phyloP scores from a whole-genome alignment of 2,797 vertebrate genomes.

The Scomberomorus guttatus region DNA sequence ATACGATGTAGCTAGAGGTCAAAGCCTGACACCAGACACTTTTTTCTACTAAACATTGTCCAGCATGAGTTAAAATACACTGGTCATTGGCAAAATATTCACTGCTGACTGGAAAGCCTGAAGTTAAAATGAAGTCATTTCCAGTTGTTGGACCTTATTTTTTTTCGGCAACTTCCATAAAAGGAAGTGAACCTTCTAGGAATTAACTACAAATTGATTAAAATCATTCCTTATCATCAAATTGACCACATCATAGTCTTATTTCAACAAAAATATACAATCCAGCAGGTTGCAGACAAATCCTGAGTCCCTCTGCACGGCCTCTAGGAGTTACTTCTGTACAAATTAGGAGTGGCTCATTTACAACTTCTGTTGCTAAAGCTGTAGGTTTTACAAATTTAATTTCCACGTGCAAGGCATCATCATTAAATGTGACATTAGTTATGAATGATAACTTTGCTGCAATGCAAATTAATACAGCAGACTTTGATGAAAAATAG shows the following conservation, averaged over 20 bases:
- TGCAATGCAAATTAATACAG: background rate
- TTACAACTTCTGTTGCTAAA: too few relatives aligned
- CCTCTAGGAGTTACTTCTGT: background rate
- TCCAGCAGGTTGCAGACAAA: too few relatives aligned
- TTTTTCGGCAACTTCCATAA: background rate
- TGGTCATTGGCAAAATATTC: background rate
- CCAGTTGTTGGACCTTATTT: background rate
- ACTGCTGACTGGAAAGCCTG: background rate
- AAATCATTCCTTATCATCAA: background rate
- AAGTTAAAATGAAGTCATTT: background rate
- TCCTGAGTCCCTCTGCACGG: too few relatives aligned
- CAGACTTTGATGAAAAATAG: too few relatives aligned
- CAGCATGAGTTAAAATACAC: background rate
- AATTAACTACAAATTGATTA: background rate
- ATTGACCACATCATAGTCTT: too few relatives aligned
- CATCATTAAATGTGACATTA: background rate
- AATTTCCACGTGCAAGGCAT: background rate
- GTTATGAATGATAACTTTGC: background rate
- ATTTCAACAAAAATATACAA: too few relatives aligned
- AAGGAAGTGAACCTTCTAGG: background rate
- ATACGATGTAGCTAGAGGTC: background rate
- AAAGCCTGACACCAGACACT: background rate
- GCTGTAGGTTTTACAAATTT: too few relatives aligned
- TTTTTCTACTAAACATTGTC: background rate
- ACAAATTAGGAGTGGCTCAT: background rate